Evolutionary conservation across 2,113 vertebrate species (phyloP).

Genomic region (Chloroceryle aenea): DNA sequence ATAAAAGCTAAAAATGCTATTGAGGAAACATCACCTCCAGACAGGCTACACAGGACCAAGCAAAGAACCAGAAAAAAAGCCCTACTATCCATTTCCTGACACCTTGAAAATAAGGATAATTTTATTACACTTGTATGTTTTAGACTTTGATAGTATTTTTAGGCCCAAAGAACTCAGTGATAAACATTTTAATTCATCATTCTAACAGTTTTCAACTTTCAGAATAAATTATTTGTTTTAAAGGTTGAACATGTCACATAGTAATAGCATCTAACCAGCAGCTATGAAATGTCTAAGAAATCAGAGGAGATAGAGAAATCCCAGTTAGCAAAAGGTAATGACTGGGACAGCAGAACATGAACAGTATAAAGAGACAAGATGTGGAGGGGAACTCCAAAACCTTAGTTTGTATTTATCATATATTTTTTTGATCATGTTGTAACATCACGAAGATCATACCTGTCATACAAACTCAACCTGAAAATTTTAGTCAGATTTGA

Average conservation of each 20-base stretch:
- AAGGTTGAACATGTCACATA: constrained; percentile 30
- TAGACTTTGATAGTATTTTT: background rate
- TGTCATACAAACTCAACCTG: background rate
- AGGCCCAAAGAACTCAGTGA: background rate
- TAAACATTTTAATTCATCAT: background rate
- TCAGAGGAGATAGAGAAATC: background rate
- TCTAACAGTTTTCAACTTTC: constrained; percentile 39
- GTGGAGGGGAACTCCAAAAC: background rate
- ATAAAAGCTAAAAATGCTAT: background rate
- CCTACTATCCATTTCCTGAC: background rate
- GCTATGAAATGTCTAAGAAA: constrained; percentile 42
- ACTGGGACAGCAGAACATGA: background rate
- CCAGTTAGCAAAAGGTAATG: constrained; percentile 1
- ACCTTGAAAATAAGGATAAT: background rate
- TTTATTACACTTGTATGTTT: background rate
- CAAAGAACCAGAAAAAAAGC: background rate
- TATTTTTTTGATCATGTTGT: background rate
- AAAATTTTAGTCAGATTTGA: background rate
- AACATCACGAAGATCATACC: background rate
- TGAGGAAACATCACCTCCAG: background rate
- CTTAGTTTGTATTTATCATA: background rate
- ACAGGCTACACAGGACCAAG: background rate
- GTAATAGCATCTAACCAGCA: constrained; percentile 39
- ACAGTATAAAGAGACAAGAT: background rate
- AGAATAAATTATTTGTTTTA: constrained; percentile 53